phyloP scores from a whole-genome alignment of 2,888 invertebrate species.

The Morpho achilles region DNA sequence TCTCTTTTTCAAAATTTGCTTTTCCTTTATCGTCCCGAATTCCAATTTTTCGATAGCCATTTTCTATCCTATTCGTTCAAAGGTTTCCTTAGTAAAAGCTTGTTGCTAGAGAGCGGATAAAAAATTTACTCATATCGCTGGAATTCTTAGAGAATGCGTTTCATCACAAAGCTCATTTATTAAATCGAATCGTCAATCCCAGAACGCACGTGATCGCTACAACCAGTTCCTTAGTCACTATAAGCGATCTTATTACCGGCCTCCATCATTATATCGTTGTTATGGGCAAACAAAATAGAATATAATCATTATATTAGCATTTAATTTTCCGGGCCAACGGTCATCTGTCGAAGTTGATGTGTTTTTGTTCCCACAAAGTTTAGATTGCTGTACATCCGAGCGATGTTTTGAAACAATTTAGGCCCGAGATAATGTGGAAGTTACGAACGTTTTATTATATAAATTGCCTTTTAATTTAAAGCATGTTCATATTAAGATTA shows the following conservation, averaged over 20 bases:
- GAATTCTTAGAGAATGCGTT: no score
- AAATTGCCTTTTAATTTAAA: slow-evolving; percentile 27
- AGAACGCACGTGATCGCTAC: neutral
- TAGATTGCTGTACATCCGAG: slow-evolving; percentile 30
- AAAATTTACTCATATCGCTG: no score
- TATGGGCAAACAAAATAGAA: slow-evolving; percentile 62
- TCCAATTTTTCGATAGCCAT: no score
- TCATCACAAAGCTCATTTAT: no score
- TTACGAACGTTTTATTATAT: slow-evolving; percentile 21
- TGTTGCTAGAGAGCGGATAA: no score
- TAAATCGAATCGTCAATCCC: neutral
- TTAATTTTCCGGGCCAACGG: slow-evolving; percentile 72
- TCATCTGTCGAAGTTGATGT: slow-evolving; percentile 43
- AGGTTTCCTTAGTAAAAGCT: no score
- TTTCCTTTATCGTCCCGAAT: no score
- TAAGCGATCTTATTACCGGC: slow-evolving; percentile 52
- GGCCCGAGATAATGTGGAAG: slow-evolving; percentile 20
- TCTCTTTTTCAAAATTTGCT: no score
- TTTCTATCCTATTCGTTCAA: no score
- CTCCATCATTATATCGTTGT: slow-evolving; percentile 56
- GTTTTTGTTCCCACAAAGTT: slow-evolving; percentile 34
- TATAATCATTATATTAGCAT: slow-evolving; percentile 75
- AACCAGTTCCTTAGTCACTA: slow-evolving; percentile 33
- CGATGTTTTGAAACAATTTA: slow-evolving; percentile 30
- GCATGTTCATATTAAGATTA: slow-evolving; percentile 6